These are phyloP conservation scores for Alces alces DNA, from an alignment of 2,113 vertebrate species.

Conservation along the genomic window DNA sequence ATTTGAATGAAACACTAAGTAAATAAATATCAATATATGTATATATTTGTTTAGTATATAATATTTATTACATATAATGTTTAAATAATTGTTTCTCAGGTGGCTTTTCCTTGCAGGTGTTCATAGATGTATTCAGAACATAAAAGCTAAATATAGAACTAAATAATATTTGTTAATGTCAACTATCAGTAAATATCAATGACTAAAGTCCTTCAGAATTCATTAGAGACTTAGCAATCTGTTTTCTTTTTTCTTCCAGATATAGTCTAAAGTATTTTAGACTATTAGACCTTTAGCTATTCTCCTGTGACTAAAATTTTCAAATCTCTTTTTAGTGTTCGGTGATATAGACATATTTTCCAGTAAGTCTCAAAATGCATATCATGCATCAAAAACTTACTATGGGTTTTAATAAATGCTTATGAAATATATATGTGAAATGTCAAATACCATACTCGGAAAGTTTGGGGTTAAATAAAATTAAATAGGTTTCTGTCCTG, in stretches of 20 bases:
- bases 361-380: neutral
- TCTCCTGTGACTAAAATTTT: neutral
- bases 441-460: neutral
- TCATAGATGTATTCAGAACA: neutral
- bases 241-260: neutral
- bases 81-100: neutral
- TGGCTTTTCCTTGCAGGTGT: neutral
- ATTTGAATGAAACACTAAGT: neutral
- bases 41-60: neutral
- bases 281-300: neutral
- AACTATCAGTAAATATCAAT: neutral
- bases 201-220: neutral
- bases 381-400: neutral
- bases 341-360: neutral
- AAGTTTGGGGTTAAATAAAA: neutral
- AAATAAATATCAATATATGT: neutral
- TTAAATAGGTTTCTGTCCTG: neutral
- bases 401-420: neutral
- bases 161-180: neutral
- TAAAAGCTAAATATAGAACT: neutral
- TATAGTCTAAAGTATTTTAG: neutral
- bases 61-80: neutral
- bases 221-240: neutral
- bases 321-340: neutral
- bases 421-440: neutral